Conservation (phyloP, 2,888 invertebrate genomes). For the Pantelozetes paolii region DNA sequence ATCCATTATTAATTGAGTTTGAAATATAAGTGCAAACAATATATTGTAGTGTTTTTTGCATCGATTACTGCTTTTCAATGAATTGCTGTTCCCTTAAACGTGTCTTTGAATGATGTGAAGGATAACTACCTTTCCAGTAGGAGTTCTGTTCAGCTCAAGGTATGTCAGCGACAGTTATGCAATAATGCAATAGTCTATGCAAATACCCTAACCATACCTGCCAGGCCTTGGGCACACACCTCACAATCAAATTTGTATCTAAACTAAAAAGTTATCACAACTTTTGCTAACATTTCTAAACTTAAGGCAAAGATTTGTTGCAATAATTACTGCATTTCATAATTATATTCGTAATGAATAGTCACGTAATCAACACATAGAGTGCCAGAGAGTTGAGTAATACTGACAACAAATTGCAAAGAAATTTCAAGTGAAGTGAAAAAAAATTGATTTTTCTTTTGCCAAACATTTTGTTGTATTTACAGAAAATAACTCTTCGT, state of each 20-base stretch:
- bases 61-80: neutral
- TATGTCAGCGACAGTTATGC: neutral
- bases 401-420: neutral
- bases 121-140: neutral
- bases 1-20: too few species aligned
- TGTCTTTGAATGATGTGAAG: neutral
- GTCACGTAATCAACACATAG: neutral
- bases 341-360: conserved; percentile 11
- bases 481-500: too few species aligned
- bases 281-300: neutral
- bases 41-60: too few species aligned
- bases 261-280: neutral
- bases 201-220: too few species aligned
- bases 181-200: neutral
- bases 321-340: conserved; percentile 14
- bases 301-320: conserved; percentile 14
- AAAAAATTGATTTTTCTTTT: too few species aligned
- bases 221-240: conserved; percentile 7
- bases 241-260: neutral
- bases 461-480: too few species aligned
- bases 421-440: too few species aligned
- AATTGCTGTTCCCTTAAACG: neutral
- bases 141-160: neutral
- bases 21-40: too few species aligned
- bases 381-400: conserved; percentile 1